phyloP scores from a whole-genome alignment of 1,140 invertebrate species.

The Pectinophora gossypiella region DNA sequence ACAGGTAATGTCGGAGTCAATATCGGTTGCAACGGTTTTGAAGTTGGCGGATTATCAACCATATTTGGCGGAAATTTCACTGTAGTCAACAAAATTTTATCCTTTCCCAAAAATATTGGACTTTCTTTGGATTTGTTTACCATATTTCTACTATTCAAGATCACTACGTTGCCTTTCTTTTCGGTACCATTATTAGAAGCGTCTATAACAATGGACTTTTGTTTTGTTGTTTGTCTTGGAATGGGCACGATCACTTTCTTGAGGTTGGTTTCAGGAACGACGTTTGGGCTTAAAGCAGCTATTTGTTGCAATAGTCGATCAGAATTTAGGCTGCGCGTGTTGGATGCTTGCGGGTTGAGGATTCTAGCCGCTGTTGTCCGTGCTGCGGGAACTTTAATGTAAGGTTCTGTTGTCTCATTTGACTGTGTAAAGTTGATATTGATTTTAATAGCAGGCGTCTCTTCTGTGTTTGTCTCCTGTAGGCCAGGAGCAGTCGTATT shows the following conservation, averaged over 20 bases:
- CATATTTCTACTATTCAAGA: conserved; percentile 18
- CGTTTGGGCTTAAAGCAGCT: too few relatives aligned
- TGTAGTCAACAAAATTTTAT: conserved; percentile 33
- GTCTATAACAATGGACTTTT: not conserved
- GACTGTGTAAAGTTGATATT: too few relatives aligned
- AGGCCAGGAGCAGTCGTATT: too few relatives aligned
- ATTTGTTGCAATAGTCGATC: too few relatives aligned
- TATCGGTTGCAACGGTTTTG: not conserved
- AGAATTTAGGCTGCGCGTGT: too few relatives aligned
- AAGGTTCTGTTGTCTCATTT: too few relatives aligned
- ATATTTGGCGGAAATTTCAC: conserved; percentile 15
- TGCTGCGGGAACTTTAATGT: too few relatives aligned
- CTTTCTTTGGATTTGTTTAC: conserved; percentile 3
- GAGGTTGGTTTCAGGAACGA: too few relatives aligned
- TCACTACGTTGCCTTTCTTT: conserved; percentile 12
- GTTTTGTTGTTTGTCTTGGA: not conserved
- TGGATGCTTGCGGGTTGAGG: too few relatives aligned
- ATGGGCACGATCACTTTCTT: not conserved
- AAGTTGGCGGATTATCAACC: not conserved
- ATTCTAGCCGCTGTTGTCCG: too few relatives aligned
- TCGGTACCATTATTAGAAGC: not conserved
- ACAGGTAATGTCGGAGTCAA: conserved; percentile 8
- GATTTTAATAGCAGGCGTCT: too few relatives aligned
- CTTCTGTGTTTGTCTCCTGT: too few relatives aligned
- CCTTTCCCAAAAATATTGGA: conserved; percentile 31